These are phyloP conservation scores for Ardeotis arabs DNA, from an alignment of 2,113 vertebrate genomes.

Conservation along the genomic window DNA sequence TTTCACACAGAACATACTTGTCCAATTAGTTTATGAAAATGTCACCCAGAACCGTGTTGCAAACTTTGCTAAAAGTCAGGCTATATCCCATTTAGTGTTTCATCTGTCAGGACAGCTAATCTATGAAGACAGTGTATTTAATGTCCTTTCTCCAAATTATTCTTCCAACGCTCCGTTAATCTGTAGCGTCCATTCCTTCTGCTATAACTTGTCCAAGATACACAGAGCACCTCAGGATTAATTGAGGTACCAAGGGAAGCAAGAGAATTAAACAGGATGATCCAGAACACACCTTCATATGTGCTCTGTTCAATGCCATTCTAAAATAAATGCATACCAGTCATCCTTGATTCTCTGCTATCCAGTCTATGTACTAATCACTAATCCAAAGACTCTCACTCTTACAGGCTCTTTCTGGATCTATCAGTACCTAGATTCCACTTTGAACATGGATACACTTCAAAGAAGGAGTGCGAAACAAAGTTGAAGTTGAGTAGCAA, in stretches of 20 bases:
- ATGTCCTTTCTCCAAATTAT: background rate
- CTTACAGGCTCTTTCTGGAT: background rate
- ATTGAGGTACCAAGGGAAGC: background rate
- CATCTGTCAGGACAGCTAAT: background rate
- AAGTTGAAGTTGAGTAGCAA: background rate
- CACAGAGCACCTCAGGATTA: background rate
- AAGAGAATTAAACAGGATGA: background rate
- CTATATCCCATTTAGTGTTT: background rate
- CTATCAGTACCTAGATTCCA: background rate
- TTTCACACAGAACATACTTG: background rate
- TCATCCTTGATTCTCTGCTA: background rate
- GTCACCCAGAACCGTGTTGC: background rate
- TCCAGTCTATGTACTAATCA: background rate
- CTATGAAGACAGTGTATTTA: background rate
- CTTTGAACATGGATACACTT: background rate
- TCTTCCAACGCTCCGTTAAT: background rate
- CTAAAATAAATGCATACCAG: background rate
- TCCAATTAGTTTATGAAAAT: background rate
- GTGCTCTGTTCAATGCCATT: accelerated
- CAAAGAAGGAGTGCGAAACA: background rate
- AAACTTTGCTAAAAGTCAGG: background rate
- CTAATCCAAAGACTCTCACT: background rate
- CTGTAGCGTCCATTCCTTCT: background rate
- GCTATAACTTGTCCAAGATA: background rate
- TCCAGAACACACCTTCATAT: background rate